phyloP scores from a whole-genome alignment of 2,888 invertebrate genomes.

The Drosophila engyochracea region DNA sequence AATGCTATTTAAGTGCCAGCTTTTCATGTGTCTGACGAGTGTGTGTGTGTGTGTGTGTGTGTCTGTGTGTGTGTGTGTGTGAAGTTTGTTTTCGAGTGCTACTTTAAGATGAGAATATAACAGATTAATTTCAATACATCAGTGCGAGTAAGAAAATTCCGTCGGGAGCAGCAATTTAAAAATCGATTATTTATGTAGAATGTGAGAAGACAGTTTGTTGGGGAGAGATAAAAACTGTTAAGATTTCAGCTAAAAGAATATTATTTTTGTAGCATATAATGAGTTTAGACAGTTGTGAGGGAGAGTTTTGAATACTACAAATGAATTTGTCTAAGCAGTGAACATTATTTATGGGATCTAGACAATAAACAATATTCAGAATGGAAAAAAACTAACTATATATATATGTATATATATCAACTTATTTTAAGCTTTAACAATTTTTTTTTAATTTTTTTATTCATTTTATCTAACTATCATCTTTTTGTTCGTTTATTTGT shows the following conservation, averaged over 20 bases:
- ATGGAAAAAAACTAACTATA: background rate
- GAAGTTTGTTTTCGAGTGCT: background rate
- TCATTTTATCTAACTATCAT: background rate
- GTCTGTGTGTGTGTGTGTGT: background rate
- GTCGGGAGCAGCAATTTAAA: conserved; percentile 2
- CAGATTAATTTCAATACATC: conserved; percentile 22
- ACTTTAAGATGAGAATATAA: conserved; percentile 22
- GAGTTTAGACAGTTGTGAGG: background rate
- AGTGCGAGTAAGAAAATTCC: background rate
- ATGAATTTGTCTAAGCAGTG: background rate
- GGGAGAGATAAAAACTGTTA: background rate
- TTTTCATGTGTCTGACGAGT: background rate
- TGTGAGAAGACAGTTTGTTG: background rate
- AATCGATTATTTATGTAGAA: background rate
- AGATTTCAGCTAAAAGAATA: background rate
- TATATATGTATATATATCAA: background rate
- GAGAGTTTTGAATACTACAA: background rate
- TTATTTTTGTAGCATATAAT: background rate
- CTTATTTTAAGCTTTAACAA: background rate
- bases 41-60: background rate
- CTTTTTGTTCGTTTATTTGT: background rate
- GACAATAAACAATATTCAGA: background rate
- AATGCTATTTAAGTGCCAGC: conserved; percentile 32
- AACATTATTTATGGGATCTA: background rate
- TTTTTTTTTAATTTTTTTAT: too few species aligned